These are phyloP conservation scores for Calliphora vicina DNA, from an alignment of 1,140 invertebrate genomes.

Conservation along the genomic window DNA sequence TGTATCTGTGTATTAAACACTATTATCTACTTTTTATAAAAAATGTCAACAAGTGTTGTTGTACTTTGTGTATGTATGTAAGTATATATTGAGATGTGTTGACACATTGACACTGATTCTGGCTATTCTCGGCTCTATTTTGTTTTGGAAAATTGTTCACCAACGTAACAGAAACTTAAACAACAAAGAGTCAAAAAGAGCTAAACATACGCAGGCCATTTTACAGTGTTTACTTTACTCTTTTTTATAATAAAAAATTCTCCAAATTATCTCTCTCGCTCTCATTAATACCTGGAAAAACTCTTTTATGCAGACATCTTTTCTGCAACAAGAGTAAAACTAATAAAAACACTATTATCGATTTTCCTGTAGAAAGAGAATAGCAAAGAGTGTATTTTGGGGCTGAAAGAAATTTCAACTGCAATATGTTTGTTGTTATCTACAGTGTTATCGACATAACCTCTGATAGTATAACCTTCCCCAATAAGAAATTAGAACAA, in stretches of 20 bases:
- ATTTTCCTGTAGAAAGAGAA: neutral
- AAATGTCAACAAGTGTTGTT: conserved; percentile 1
- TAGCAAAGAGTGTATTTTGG: too few relatives aligned
- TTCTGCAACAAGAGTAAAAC: neutral
- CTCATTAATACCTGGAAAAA: too few relatives aligned
- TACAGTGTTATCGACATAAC: neutral
- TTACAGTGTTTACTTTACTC: too few relatives aligned
- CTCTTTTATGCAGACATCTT: neutral
- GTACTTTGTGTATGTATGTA: neutral
- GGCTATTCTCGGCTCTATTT: neutral
- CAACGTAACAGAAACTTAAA: too few relatives aligned
- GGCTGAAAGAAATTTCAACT: too few relatives aligned
- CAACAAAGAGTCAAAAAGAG: too few relatives aligned
- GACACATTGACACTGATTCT: conserved; percentile 9
- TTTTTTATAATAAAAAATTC: too few relatives aligned
- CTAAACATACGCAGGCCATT: too few relatives aligned
- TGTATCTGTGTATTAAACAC: neutral
- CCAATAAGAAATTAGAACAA: neutral
- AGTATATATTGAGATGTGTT: neutral
- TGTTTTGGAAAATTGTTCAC: too few relatives aligned
- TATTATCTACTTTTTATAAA: neutral
- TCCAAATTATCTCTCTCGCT: neutral
- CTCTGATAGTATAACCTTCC: neutral
- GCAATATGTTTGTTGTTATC: neutral
- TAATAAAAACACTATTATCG: neutral